Evolutionary conservation across 2,797 vertebrate species (phyloP), one percentile per base, ranked within the genome.

Genomic region (Neostethus bicornis): DNA sequence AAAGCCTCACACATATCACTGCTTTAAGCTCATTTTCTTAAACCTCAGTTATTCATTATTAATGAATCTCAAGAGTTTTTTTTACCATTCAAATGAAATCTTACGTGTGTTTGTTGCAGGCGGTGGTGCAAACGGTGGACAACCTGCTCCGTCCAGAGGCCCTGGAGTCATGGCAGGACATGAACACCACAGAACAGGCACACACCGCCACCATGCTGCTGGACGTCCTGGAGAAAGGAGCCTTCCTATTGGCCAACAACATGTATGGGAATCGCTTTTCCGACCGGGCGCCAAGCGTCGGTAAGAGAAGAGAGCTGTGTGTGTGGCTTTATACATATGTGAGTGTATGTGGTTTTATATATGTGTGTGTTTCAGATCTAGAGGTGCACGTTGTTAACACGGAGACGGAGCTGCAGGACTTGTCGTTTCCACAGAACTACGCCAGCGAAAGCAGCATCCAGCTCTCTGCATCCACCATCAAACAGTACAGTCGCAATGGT

Each of bases 171-270:
- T 97, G 96, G 96, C 92, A 95, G 79, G 96, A 96, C 86, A 97
- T 97, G 95, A 97, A 96, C 60, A 92, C 87, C 73, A 95, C 95
- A 0, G 96, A 98, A 85, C 95, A 96, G 84, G 95, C 94, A 4
- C 96, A 97, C 85, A 96, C 95, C 0, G 96, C 96, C 84, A 98
- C 96, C 79, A 95, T 97, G 95, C 88, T 98, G 7, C 86, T 97
- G 70, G 96, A 98, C 1, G 93, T 97, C 51, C 87, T 98, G 50
- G 96, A 98, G 73, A 96, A 96, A 64, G 96, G 95, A 0, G 95
- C 96, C 41, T 98, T 98, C 84, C 90, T 98, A 19, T 79, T 98
- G 70, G 96, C 96, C 1, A 96, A 98, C 87, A 97, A 98, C 28
- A 94, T 98, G 91, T 92, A 94, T 11, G 95, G 94, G 56, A 94